A percentile compares a stretch with the other conserved stretches of the same genome.
These are phyloP conservation scores for Phoeniculus purpureus DNA, from an alignment of 2,797 vertebrate species.

Conservation along the genomic window DNA sequence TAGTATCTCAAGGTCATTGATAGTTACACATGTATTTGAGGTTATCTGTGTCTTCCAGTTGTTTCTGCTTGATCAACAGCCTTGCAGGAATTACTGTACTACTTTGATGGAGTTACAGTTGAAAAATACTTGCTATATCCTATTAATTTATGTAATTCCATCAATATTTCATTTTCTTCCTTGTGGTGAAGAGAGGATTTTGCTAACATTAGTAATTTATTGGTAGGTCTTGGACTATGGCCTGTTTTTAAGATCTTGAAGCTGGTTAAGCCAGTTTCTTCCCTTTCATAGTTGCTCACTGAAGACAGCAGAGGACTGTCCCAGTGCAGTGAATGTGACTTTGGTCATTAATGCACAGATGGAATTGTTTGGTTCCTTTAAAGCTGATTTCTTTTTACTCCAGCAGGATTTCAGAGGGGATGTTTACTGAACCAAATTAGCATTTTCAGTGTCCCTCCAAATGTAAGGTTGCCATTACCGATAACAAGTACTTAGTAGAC, in stretches of 20 bases:
- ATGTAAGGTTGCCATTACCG: background rate
- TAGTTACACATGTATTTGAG: background rate
- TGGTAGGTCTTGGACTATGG: background rate
- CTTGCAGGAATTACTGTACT: background rate
- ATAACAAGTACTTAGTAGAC: background rate
- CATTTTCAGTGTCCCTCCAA: background rate
- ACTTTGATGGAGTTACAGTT: background rate
- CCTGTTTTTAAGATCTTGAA: constrained; percentile 7
- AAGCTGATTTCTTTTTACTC: background rate
- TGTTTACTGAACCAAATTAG: background rate
- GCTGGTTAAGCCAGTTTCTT: background rate
- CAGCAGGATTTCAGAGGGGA: background rate
- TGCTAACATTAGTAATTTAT: background rate
- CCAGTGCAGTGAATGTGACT: background rate
- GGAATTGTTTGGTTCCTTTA: background rate
- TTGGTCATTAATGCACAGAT: background rate
- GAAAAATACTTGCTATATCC: constrained; percentile 28
- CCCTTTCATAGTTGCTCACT: background rate
- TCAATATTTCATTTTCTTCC: background rate
- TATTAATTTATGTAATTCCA: constrained; percentile 31
- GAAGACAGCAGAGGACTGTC: background rate
- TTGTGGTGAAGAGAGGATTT: constrained; percentile 17
- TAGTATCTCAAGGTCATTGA: background rate
- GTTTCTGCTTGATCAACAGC: background rate
- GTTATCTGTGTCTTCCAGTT: background rate